Percentiles rank a stretch among this genome's conserved stretches.
These are phyloP conservation scores for Ceyx melanurus DNA, from an alignment of 2,113 vertebrate species.

Conservation along the genomic window DNA sequence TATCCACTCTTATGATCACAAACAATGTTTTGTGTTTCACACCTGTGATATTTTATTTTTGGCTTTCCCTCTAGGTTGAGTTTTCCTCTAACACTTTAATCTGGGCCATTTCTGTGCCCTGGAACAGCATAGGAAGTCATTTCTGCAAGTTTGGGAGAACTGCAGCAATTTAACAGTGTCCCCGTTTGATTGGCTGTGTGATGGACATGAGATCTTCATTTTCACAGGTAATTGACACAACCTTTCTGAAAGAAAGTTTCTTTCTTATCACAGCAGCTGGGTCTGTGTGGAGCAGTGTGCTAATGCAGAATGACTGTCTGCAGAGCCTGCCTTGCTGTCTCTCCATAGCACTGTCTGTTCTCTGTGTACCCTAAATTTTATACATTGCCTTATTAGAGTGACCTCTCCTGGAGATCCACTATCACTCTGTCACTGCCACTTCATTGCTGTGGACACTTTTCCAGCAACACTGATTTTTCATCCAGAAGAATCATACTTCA, in stretches of 20 bases:
- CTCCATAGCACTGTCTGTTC: neutral
- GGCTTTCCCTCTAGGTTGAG: neutral
- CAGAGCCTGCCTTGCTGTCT: fast-evolving
- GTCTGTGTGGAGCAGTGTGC: neutral
- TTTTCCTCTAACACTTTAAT: neutral
- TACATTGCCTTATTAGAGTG: neutral
- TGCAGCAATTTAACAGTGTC: neutral
- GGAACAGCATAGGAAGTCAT: neutral
- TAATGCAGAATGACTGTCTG: fast-evolving
- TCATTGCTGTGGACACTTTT: neutral
- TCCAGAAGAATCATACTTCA: neutral
- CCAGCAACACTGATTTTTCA: neutral
- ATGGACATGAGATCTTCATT: neutral
- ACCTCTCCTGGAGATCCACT: neutral
- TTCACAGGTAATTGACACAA: neutral
- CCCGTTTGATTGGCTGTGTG: neutral
- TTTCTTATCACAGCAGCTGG: neutral
- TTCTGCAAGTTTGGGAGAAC: neutral
- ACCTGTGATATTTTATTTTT: neutral
- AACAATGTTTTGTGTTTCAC: neutral
- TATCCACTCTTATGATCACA: neutral
- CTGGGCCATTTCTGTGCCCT: neutral
- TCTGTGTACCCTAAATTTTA: neutral
- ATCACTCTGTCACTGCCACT: fast-evolving
- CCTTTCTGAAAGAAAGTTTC: neutral